Evolutionary conservation across 2,797 vertebrate species (phyloP).

Genomic region (Scyliorhinus canicula): DNA sequence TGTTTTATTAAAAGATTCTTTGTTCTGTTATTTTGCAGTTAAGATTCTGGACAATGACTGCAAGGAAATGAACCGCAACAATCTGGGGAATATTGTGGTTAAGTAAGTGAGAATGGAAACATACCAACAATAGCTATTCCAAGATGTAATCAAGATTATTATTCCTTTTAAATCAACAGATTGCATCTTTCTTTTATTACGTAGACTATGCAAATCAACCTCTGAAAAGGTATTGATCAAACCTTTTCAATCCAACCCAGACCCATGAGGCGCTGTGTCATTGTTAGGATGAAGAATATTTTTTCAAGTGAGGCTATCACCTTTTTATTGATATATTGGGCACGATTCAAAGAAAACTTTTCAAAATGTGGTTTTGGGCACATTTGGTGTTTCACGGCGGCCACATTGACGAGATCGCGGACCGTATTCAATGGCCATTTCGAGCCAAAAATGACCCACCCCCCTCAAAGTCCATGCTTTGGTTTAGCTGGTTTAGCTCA

Average conservation of each 20-base stretch:
- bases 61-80: slow-evolving; percentile 67
- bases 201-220: background rate
- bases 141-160: background rate
- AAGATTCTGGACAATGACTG: slow-evolving; percentile 70
- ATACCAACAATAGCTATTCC: background rate
- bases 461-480: no score
- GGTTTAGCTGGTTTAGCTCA: no score
- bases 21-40: slow-evolving; percentile 59
- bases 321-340: background rate
- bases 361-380: no score
- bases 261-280: background rate
- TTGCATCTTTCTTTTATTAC: background rate
- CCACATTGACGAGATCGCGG: no score
- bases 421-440: no score
- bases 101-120: slow-evolving; percentile 67
- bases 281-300: background rate
- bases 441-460: no score
- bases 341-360: no score
- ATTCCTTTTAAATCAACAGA: background rate
- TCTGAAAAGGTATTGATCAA: background rate
- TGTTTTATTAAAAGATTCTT: slow-evolving; percentile 31
- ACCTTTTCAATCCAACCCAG: background rate
- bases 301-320: background rate
- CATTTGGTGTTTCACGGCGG: no score
- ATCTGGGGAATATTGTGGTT: slow-evolving; percentile 88